These are phyloP conservation scores for Dinothrombium tinctorium DNA, from an alignment of 1,140 invertebrate species.

Conservation along the genomic window DNA sequence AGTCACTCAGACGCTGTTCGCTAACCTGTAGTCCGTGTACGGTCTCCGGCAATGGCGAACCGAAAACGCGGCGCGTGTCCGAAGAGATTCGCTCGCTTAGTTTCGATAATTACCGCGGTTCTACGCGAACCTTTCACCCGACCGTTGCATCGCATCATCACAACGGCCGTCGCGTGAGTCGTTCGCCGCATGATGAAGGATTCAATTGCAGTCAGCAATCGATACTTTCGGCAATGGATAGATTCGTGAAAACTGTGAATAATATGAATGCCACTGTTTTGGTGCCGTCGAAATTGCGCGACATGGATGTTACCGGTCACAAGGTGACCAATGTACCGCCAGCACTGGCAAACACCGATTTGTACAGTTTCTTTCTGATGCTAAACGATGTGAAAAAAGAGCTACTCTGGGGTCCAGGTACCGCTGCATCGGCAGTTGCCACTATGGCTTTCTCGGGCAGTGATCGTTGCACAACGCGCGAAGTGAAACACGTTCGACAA, in stretches of 20 bases:
- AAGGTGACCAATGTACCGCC: slow-evolving; percentile 4
- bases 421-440: neutral
- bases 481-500: slow-evolving; percentile 8
- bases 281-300: slow-evolving; percentile 60
- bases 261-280: slow-evolving; percentile 74
- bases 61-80: too few relatives aligned
- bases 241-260: slow-evolving; percentile 59
- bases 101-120: too few relatives aligned
- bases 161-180: too few relatives aligned
- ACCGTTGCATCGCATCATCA: too few relatives aligned
- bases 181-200: too few relatives aligned
- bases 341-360: slow-evolving; percentile 25
- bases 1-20: too few relatives aligned
- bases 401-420: slow-evolving; percentile 40
- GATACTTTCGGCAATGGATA: slow-evolving; percentile 62
- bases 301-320: slow-evolving; percentile 25
- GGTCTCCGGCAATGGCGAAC: too few relatives aligned
- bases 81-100: too few relatives aligned
- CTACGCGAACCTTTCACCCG: too few relatives aligned
- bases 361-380: slow-evolving; percentile 59
- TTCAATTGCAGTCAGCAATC: too few relatives aligned
- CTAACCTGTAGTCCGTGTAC: too few relatives aligned
- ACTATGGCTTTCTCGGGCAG: neutral
- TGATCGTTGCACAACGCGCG: neutral
- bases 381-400: slow-evolving; percentile 59